Conservation (phyloP, 2,888 invertebrate genomes). For the Cybosia mesomella region DNA sequence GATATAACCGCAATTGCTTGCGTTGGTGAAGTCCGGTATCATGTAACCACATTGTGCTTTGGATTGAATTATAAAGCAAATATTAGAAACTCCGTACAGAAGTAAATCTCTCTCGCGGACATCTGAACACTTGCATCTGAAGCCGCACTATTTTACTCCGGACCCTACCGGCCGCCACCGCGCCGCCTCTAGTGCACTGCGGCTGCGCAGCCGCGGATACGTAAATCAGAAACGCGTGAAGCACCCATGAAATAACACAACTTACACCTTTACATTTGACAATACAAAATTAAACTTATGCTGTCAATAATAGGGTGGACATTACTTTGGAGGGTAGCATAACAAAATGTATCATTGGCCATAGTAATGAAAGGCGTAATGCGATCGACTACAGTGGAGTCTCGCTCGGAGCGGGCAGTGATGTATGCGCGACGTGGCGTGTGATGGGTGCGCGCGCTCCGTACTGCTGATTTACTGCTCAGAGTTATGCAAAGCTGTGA, state of each 20-base stretch:
- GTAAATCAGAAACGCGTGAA: slow-evolving; percentile 63
- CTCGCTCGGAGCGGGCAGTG: slow-evolving; percentile 24
- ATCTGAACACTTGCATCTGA: slow-evolving; percentile 51
- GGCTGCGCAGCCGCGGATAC: slow-evolving; percentile 45
- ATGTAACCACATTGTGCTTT: background rate
- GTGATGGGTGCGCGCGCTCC: slow-evolving; percentile 26
- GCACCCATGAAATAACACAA: slow-evolving; percentile 45
- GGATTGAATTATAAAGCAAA: slow-evolving; percentile 10
- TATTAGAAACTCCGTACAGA: slow-evolving; percentile 14
- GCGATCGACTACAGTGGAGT: slow-evolving; percentile 36
- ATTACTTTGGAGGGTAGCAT: slow-evolving; percentile 6
- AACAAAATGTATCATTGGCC: slow-evolving; percentile 38
- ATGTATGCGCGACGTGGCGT: slow-evolving; percentile 28
- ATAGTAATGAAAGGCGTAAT: slow-evolving; percentile 55
- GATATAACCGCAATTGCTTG: no score
- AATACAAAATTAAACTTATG: slow-evolving; percentile 24
- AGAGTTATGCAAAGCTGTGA: slow-evolving; percentile 14
- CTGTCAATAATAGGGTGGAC: slow-evolving; percentile 12
- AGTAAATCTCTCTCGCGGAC: slow-evolving; percentile 47
- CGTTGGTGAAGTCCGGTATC: background rate
- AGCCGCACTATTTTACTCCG: slow-evolving; percentile 50
- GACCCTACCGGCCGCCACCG: slow-evolving; percentile 26
- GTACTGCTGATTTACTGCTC: slow-evolving; percentile 28
- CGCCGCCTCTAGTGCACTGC: slow-evolving; percentile 28
- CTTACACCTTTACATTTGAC: slow-evolving; percentile 27